Evolutionary conservation across 2,797 vertebrate genomes (phyloP).

Genomic region (Coilia nasus): DNA sequence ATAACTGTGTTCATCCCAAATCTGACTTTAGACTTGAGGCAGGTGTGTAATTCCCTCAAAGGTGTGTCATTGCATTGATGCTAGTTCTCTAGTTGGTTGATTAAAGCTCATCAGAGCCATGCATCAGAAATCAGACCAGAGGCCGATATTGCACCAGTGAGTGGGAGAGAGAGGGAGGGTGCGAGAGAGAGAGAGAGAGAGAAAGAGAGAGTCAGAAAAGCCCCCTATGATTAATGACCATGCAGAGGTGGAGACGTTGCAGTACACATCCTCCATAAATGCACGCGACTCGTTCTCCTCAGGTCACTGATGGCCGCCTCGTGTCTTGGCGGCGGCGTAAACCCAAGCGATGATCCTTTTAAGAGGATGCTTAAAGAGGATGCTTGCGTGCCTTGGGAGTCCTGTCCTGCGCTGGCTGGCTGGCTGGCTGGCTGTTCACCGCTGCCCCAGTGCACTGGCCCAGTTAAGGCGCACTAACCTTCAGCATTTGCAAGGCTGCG

Average conservation of each 20-base stretch:
- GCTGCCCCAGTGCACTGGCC: conserved; percentile 6
- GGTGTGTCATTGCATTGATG: neutral
- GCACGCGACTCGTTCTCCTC: neutral
- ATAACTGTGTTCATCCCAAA: neutral
- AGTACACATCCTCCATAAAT: neutral
- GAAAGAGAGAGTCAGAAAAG: too few species aligned
- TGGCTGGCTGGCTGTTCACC: too few species aligned
- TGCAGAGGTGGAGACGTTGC: neutral
- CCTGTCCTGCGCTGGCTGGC: neutral
- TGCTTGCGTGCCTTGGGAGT: neutral
- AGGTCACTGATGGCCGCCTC: neutral
- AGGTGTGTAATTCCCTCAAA: neutral
- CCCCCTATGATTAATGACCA: neutral
- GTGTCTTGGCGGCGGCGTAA: neutral
- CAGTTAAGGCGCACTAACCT: neutral
- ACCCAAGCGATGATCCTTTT: neutral
- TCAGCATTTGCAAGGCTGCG: neutral
- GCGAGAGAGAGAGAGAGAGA: neutral
- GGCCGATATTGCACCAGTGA: too few species aligned
- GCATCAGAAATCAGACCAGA: neutral
- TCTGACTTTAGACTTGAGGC: neutral
- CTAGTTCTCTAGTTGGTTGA: neutral
- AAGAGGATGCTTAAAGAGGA: neutral
- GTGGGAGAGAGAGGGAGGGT: too few species aligned
- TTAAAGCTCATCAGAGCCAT: neutral